Conservation (phyloP, 2,797 vertebrate genomes). For the Oryzias dopingdopingensis region DNA sequence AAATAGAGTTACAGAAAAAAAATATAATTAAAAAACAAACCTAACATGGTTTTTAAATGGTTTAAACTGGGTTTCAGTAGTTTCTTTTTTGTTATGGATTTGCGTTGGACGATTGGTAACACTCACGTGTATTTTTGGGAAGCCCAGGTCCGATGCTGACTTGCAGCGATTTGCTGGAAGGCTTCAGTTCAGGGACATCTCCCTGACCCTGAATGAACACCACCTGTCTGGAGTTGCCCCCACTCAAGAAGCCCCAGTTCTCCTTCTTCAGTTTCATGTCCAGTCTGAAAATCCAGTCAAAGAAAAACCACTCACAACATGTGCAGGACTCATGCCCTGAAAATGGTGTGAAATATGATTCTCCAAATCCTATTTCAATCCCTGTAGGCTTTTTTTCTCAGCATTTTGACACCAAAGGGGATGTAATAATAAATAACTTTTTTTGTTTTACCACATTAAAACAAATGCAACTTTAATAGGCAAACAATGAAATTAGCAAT, state of each 20-base stretch:
- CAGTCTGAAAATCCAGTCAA: conserved; percentile 75
- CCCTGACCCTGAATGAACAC: conserved; percentile 89
- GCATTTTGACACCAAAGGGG: no score
- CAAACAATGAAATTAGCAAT: no score
- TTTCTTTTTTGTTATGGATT: neutral
- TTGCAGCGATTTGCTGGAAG: conserved; percentile 93
- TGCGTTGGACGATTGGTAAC: neutral
- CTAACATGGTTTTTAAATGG: neutral
- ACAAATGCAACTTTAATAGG: no score
- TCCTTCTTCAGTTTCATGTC: conserved; percentile 98
- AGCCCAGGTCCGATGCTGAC: conserved; percentile 94
- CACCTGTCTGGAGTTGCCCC: conserved; percentile 88
- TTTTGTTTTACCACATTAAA: neutral
- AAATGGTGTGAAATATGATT: no score
- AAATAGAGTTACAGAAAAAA: conserved; percentile 7
- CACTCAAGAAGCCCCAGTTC: conserved; percentile 94
- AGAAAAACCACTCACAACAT: no score
- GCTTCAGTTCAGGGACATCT: conserved; percentile 84
- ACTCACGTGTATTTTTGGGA: conserved; percentile 95
- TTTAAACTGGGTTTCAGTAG: no score
- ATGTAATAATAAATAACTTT: no score
- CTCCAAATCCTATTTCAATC: no score
- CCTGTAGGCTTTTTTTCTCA: no score
- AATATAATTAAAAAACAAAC: neutral
- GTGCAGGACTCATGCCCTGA: no score